Base-by-base conservation (phyloP, 1,140 invertebrate species). In the Luehdorfia chinensis region DNA sequence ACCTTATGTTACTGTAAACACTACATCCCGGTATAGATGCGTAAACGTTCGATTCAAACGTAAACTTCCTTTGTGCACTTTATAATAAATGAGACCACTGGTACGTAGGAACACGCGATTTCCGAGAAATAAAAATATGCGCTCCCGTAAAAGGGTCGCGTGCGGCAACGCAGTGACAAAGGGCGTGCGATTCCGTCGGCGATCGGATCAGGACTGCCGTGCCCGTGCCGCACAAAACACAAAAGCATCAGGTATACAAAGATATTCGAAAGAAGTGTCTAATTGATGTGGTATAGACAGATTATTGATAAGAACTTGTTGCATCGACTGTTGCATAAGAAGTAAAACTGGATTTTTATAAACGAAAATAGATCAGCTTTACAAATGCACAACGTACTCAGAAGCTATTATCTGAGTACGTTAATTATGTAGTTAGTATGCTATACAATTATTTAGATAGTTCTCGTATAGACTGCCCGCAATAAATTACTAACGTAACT, bases 1-100 rank as follows among this genome's bases (percentile, higher is more conserved):
- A 76, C 76, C 73, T 69, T 63, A 75, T 53, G 65, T 59, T 55
- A 67, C 50, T 59, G 58, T 66, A 71, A 69, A 64, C 70, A 78
- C 59, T 52, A 62, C 50, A 59, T 62, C 34, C 56, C 37, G 25
- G 51, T 36, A 60, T 57, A 43, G 52, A 64, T 50, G 53, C 50
- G 55, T 33, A 55, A 62, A 67, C 59, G 59, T 60, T 66, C 61
- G 50, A 61, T 55, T 54, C 13, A 30, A 54, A 45, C 25, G 58
- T 30, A 58, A 63, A 73, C 56, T 68, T 63, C 59, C 58, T 70
- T 60, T 59, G 47, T 65, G 52, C 54, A 63, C 55, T 50, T 47
- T 51, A 16, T 36, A n/a, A n/a, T n/a, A n/a, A n/a, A 13, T 9
- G n/a, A 53, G 44, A 60, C 30, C 56, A 60, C 51, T 65, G 32